Evolutionary conservation across 2,888 invertebrate species (phyloP).

Genomic region (Athalia rosae): DNA sequence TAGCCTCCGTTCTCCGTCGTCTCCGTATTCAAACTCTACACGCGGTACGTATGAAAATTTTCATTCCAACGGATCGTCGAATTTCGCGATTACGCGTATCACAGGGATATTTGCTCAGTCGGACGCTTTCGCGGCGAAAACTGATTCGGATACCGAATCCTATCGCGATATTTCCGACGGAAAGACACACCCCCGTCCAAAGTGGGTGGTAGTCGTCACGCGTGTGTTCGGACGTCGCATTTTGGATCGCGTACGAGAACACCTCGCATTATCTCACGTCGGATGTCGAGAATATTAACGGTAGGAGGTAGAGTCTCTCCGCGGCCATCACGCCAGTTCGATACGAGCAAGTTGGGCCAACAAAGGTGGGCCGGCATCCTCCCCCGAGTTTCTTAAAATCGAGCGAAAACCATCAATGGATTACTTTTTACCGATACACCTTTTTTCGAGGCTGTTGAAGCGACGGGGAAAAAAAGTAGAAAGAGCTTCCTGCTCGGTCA

Average conservation of each 20-base stretch:
- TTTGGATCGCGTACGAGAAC: no score
- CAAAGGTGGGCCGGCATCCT: slow-evolving; percentile 28
- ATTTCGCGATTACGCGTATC: neutral
- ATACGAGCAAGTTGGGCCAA: neutral
- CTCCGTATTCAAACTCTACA: slow-evolving; percentile 11
- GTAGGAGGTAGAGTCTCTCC: neutral
- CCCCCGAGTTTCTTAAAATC: slow-evolving; percentile 16
- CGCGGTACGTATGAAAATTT: neutral
- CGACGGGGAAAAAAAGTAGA: neutral
- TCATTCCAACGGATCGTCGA: neutral
- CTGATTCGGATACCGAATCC: no score
- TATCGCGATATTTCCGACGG: no score
- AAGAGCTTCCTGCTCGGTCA: slow-evolving; percentile 15
- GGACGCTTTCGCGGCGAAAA: no score
- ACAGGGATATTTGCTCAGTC: no score
- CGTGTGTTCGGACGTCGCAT: no score
- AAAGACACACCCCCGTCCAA: no score
- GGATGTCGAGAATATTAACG: no score
- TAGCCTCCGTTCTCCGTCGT: neutral
- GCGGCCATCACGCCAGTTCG: neutral
- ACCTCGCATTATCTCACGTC: no score
- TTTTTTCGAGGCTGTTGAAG: neutral
- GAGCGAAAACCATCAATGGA: slow-evolving; percentile 29
- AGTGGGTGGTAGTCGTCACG: no score
- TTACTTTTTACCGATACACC: slow-evolving; percentile 8